Evolutionary conservation across 2,113 vertebrate species (phyloP).

Genomic region (Tiliqua scincoides): DNA sequence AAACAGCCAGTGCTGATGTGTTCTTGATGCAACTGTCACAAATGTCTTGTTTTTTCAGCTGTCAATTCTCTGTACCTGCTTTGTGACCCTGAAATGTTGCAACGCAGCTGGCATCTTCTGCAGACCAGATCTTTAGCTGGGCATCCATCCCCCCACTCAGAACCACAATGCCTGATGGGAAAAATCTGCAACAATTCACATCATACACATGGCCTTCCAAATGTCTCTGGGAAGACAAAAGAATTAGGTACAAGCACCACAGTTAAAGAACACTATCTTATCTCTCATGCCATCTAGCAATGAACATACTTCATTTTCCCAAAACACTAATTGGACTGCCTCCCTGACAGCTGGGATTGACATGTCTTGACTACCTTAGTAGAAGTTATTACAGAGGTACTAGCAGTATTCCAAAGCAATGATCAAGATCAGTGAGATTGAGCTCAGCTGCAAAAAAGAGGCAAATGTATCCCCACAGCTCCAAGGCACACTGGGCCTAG

Average conservation of each 20-base stretch:
- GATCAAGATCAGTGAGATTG: background rate
- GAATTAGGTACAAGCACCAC: slow-evolving; percentile 62
- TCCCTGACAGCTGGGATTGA: rapidly evolving
- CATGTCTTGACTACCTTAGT: too few relatives aligned
- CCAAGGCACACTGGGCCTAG: background rate
- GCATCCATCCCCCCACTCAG: slow-evolving; percentile 84
- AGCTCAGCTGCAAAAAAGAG: background rate
- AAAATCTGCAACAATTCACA: slow-evolving; percentile 85
- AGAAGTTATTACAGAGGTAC: background rate
- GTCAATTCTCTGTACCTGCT: slow-evolving; percentile 71
- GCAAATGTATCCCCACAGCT: background rate
- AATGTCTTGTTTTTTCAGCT: background rate
- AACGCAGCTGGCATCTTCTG: slow-evolving; percentile 78
- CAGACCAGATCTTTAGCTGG: slow-evolving; percentile 83
- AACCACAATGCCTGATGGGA: slow-evolving; percentile 83
- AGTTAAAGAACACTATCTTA: rapidly evolving
- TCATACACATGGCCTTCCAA: slow-evolving; percentile 84
- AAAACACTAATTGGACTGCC: background rate
- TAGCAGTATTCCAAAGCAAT: background rate
- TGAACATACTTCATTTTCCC: rapidly evolving
- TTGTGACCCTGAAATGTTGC: slow-evolving; percentile 83
- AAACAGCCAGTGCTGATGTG: background rate
- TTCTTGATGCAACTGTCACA: background rate
- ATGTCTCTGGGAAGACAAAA: slow-evolving; percentile 78
- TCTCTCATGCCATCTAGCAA: slow-evolving; percentile 4